These are phyloP conservation scores for Micropoecilia bifurca DNA, from an alignment of 2,797 vertebrate genomes.

Conservation along the genomic window DNA sequence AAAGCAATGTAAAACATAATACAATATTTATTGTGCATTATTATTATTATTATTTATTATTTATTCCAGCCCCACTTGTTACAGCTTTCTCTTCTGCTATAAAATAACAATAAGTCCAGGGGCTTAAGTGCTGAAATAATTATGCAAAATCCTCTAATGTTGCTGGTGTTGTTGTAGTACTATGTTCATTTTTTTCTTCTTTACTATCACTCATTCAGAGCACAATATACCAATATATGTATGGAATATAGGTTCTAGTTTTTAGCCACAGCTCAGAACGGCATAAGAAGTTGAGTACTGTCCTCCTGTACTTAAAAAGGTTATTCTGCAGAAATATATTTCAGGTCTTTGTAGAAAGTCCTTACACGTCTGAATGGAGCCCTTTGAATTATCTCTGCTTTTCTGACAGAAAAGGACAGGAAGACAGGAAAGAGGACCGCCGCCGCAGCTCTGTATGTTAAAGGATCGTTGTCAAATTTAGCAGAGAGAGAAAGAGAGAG, in stretches of 20 bases:
- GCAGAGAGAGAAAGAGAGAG: background rate
- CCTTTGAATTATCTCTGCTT: background rate
- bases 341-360: slow-evolving; percentile 16
- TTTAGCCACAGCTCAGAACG: background rate
- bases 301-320: background rate
- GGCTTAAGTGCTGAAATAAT: background rate
- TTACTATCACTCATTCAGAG: background rate
- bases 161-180: background rate
- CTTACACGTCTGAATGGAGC: slow-evolving; percentile 7
- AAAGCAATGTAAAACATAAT: background rate
- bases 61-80: background rate
- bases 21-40: background rate
- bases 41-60: background rate
- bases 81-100: background rate
- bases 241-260: background rate
- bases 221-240: background rate
- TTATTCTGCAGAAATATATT: slow-evolving; percentile 13
- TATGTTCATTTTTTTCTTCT: background rate
- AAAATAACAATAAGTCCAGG: background rate
- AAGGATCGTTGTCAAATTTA: slow-evolving; percentile 26
- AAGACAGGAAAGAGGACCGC: background rate
- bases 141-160: background rate
- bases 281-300: background rate
- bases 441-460: slow-evolving; percentile 9
- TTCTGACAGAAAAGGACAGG: slow-evolving; percentile 11